Conservation (phyloP, 2,113 vertebrate genomes). For the Marmota flaviventris region DNA sequence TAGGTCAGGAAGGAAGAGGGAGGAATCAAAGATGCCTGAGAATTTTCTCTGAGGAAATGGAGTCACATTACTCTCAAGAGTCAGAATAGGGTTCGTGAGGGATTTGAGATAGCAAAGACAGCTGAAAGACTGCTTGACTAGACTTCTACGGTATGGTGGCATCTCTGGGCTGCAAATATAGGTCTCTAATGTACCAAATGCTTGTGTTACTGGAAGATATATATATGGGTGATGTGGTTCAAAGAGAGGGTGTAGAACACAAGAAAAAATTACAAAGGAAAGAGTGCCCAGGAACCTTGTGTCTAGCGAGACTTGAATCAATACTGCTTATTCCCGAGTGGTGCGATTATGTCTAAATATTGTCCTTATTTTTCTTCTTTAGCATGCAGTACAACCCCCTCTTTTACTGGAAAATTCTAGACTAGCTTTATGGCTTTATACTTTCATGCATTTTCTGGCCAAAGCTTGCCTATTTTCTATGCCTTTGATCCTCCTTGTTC, state of each 20-base stretch:
- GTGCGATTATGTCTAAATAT: not conserved
- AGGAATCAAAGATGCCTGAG: not conserved
- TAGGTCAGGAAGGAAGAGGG: not conserved
- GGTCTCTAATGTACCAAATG: not conserved
- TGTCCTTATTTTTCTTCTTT: not conserved
- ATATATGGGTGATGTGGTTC: not conserved
- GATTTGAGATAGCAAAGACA: not conserved
- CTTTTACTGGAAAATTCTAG: not conserved
- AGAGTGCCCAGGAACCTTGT: not conserved
- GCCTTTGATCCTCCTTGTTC: not conserved
- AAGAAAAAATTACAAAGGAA: not conserved
- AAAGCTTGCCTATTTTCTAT: not conserved
- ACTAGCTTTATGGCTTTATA: not conserved
- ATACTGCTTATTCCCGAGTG: not conserved
- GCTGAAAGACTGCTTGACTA: not conserved
- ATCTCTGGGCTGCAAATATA: not conserved
- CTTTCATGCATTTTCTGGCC: not conserved
- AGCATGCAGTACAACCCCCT: not conserved
- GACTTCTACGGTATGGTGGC: not conserved
- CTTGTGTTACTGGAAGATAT: not conserved
- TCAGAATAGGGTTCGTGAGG: not conserved
- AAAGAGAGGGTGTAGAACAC: not conserved
- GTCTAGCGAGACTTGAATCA: not conserved
- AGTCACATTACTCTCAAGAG: not conserved
- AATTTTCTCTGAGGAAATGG: not conserved